Evolutionary conservation across 2,113 vertebrate genomes (phyloP).

Genomic region (Glaucidium brasilianum): DNA sequence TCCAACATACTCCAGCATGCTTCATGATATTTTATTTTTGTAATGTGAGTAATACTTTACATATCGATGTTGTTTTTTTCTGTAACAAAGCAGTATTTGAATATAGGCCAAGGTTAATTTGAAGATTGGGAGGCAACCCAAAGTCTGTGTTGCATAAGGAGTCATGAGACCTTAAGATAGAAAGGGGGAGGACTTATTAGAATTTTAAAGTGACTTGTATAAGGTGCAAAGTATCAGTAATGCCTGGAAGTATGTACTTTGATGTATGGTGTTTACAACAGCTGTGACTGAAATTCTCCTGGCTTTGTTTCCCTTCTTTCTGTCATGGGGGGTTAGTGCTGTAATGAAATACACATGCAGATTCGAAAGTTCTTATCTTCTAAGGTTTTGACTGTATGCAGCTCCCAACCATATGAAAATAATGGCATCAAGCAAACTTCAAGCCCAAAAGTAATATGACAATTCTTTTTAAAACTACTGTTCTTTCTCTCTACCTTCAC

Average conservation of each 20-base stretch:
- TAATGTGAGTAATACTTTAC: background rate
- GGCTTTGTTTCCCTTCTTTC: background rate
- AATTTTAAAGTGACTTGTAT: constrained; percentile 43
- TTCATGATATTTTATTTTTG: background rate
- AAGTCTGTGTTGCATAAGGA: constrained; percentile 20
- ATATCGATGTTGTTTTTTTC: background rate
- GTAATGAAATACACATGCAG: background rate
- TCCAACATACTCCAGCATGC: background rate
- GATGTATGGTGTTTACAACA: constrained; percentile 15
- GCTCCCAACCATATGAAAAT: background rate
- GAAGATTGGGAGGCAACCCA: background rate
- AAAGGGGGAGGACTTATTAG: constrained; percentile 12
- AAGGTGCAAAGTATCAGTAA: background rate
- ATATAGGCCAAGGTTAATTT: background rate
- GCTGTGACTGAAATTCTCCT: background rate
- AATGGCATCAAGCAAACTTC: background rate
- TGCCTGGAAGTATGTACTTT: constrained; percentile 34
- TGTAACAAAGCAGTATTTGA: background rate
- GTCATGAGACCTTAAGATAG: constrained; percentile 42
- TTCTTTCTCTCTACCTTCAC: fast-evolving
- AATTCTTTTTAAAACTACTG: background rate
- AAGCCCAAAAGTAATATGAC: background rate
- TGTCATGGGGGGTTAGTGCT: background rate
- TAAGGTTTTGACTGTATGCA: background rate
- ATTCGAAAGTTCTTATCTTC: background rate